Conservation (phyloP, 2,888 invertebrate genomes). For the Enchytraeus crypticus region DNA sequence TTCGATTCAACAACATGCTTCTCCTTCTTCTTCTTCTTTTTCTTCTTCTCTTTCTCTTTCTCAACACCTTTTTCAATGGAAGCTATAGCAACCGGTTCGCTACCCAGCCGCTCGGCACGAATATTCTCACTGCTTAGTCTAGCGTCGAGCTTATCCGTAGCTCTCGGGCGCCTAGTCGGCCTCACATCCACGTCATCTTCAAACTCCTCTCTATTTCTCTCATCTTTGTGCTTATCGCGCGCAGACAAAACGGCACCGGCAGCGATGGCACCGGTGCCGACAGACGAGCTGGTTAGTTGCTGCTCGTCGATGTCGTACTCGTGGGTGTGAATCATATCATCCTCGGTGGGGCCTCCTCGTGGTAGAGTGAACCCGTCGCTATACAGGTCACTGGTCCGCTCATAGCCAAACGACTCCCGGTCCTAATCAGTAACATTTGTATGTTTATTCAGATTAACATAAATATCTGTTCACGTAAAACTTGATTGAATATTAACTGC, state of each 20-base stretch:
- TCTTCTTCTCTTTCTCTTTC: constrained; percentile 2
- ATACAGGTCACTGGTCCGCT: constrained; percentile 1
- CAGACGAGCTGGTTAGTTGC: no score
- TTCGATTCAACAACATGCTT: background rate
- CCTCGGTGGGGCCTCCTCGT: background rate
- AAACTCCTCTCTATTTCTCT: background rate
- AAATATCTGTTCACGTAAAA: no score
- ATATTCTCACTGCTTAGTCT: no score
- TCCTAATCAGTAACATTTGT: no score
- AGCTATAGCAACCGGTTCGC: background rate
- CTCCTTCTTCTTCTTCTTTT: background rate
- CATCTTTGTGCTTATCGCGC: background rate
- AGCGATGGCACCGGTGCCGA: background rate
- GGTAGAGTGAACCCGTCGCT: background rate
- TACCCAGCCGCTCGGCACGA: no score
- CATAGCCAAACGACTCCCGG: constrained; percentile 5
- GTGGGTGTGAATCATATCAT: background rate
- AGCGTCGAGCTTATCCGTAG: no score
- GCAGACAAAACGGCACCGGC: background rate
- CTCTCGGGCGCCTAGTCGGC: background rate
- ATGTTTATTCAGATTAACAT: no score
- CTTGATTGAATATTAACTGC: no score
- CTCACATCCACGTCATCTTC: background rate
- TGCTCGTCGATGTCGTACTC: background rate
- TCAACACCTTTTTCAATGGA: background rate